Evolutionary conservation across 2,797 vertebrate species (phyloP).

Genomic region (Urocyon cinereoargenteus): DNA sequence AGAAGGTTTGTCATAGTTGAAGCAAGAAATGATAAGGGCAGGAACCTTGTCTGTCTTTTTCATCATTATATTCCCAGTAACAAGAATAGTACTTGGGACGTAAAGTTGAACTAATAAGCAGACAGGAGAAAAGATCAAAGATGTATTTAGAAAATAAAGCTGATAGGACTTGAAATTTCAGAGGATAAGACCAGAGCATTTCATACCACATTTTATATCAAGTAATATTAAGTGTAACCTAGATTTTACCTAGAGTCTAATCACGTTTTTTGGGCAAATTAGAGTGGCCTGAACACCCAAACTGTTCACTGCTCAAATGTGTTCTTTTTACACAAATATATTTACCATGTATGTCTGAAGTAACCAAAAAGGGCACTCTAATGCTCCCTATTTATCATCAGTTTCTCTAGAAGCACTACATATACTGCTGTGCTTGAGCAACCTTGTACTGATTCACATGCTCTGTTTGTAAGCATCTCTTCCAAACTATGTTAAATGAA

Average conservation of each 20-base stretch:
- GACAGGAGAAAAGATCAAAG: background rate
- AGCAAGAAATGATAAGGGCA: conserved; percentile 52
- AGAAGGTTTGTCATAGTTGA: background rate
- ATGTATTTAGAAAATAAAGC: conserved; percentile 40
- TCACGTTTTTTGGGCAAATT: background rate
- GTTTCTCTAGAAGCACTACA: background rate
- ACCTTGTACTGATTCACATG: background rate
- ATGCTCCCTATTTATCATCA: background rate
- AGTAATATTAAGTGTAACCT: background rate
- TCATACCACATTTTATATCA: background rate
- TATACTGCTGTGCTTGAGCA: background rate
- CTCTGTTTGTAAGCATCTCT: background rate
- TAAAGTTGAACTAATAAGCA: conserved; percentile 38
- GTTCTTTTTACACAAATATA: background rate
- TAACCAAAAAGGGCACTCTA: background rate
- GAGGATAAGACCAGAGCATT: background rate
- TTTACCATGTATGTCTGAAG: background rate
- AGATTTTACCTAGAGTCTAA: background rate
- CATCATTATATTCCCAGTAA: conserved; percentile 16
- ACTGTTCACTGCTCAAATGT: background rate
- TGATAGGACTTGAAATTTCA: background rate
- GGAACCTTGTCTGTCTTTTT: conserved; percentile 46
- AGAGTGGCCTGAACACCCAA: background rate
- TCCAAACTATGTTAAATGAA: background rate
- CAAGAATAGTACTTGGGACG: conserved; percentile 19